Percentiles rank a stretch among this genome's conserved stretches.
Conservation (phyloP, 2,797 vertebrate genomes). For the Hippopotamyrus pictus region DNA sequence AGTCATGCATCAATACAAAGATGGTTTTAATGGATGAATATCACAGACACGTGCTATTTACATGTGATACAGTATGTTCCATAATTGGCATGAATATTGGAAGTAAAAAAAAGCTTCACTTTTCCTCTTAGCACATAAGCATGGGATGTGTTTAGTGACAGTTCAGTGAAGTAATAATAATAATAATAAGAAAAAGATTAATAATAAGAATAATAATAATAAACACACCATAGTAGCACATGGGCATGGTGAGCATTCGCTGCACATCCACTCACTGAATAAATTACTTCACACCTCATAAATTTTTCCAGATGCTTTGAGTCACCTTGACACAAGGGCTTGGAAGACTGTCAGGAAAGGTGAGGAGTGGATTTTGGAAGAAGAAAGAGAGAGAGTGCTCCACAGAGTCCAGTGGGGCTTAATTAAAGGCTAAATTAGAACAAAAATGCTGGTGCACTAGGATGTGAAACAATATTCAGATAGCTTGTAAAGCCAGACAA, state of each 20-base stretch:
- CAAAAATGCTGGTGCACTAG: neutral
- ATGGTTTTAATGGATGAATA: neutral
- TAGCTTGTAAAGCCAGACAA: neutral
- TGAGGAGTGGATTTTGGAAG: conserved; percentile 16
- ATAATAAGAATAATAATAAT: neutral
- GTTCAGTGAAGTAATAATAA: neutral
- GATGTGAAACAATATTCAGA: neutral
- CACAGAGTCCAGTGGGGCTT: neutral
- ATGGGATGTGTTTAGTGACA: neutral
- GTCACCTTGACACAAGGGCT: conserved; percentile 63
- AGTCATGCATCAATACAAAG: neutral
- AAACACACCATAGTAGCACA: neutral
- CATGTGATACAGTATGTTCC: neutral
- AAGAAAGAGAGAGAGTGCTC: neutral
- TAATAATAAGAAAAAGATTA: neutral
- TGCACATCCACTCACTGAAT: conserved; percentile 42
- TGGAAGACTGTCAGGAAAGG: conserved; percentile 33
- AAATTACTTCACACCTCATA: conserved; percentile 50
- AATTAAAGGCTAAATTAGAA: neutral
- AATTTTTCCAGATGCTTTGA: conserved; percentile 57
- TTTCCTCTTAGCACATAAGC: neutral
- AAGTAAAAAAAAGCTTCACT: neutral
- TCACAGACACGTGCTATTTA: neutral
- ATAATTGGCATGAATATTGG: neutral
- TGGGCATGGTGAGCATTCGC: neutral